phyloP scores from a whole-genome alignment of 2,797 vertebrate species.

The Pelochelys cantorii region DNA sequence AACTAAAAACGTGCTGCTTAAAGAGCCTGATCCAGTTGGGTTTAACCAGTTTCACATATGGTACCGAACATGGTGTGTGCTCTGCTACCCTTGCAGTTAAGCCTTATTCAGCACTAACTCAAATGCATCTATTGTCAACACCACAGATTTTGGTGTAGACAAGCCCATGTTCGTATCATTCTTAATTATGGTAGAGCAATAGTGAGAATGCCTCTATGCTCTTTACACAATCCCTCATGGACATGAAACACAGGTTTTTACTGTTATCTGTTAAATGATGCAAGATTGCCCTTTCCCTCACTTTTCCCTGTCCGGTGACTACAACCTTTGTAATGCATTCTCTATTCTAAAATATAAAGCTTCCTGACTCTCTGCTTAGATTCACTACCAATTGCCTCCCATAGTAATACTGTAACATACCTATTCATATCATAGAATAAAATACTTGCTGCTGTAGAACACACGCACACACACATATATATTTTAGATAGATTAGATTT shows the following conservation, averaged over 20 bases:
- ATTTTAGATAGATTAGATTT: no score
- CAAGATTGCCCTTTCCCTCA: not conserved
- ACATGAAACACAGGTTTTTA: not conserved
- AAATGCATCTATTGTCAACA: not conserved
- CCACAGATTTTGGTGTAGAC: not conserved
- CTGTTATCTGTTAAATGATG: not conserved
- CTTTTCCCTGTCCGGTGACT: not conserved
- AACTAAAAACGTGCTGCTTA: not conserved
- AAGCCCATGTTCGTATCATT: fast-evolving
- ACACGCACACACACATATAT: not conserved
- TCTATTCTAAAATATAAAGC: not conserved
- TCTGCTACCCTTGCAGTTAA: not conserved
- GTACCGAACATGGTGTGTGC: not conserved
- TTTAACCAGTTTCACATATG: no score
- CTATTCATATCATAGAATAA: not conserved
- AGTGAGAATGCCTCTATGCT: not conserved
- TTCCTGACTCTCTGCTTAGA: not conserved
- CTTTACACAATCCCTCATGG: not conserved
- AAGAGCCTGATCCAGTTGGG: not conserved
- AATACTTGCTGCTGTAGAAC: not conserved
- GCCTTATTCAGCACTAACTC: not conserved
- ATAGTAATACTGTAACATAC: not conserved
- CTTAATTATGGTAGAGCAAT: not conserved
- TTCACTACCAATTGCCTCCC: not conserved
- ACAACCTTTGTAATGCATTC: not conserved